These are phyloP conservation scores for Sesia bembeciformis DNA, from an alignment of 2,888 invertebrate genomes.

Conservation along the genomic window DNA sequence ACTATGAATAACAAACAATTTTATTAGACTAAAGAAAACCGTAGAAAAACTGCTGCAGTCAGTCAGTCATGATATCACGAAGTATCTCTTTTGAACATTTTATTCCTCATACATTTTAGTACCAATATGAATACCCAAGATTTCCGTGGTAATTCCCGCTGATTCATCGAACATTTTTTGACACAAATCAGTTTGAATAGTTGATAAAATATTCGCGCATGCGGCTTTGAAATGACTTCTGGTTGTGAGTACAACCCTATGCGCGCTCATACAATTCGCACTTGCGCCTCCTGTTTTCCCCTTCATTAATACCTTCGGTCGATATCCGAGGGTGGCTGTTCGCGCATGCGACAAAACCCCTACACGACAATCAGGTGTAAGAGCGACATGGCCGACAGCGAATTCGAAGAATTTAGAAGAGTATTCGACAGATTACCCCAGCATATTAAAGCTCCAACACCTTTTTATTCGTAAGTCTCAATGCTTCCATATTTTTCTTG, in stretches of 20 bases:
- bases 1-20: too few species aligned
- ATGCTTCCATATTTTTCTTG: too few species aligned
- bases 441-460: conserved; percentile 84
- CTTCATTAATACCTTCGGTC: conserved; percentile 31
- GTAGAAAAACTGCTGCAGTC: too few species aligned
- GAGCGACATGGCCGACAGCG: conserved; percentile 91
- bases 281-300: conserved; percentile 1
- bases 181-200: conserved; percentile 11
- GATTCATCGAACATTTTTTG: conserved; percentile 31
- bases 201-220: conserved; percentile 18
- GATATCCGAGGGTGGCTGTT: conserved; percentile 33
- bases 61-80: too few species aligned
- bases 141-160: conserved; percentile 28
- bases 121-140: too few species aligned
- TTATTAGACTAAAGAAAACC: too few species aligned
- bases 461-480: conserved; percentile 90
- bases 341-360: conserved; percentile 50
- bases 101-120: too few species aligned
- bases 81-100: too few species aligned
- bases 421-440: conserved; percentile 88
- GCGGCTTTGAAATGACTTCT: conserved; percentile 1
- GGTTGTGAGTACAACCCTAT: conserved; percentile 11
- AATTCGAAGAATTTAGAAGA: conserved; percentile 94
- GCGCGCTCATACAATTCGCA: conserved; percentile 23
- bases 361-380: conserved; percentile 79